Conservation (phyloP, 1,140 invertebrate species). For the Nephotettix cincticeps region DNA sequence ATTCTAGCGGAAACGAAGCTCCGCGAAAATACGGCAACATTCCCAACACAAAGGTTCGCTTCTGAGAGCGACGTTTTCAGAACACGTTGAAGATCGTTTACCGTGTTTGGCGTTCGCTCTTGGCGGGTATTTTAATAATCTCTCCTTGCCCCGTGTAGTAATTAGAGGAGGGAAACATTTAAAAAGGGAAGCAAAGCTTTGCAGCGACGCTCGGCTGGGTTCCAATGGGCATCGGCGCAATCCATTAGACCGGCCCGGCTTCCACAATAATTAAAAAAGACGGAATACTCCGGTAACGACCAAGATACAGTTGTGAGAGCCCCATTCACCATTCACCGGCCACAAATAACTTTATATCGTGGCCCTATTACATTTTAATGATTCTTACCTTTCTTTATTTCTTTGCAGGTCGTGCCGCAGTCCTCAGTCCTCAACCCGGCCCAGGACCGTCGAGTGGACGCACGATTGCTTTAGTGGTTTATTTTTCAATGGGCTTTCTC, state of each 20-base stretch:
- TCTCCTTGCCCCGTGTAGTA: neutral
- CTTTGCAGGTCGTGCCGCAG: too few species aligned
- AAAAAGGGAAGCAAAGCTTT: conserved; percentile 2
- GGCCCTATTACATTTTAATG: conserved; percentile 1
- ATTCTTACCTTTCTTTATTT: conserved; percentile 3
- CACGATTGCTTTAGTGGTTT: too few species aligned
- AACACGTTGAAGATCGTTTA: conserved; percentile 10
- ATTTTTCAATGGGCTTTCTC: too few species aligned
- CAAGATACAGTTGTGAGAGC: conserved; percentile 6
- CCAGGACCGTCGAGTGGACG: too few species aligned
- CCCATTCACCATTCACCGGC: neutral
- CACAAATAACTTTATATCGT: neutral
- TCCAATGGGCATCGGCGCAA: conserved; percentile 4
- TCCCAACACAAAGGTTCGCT: neutral
- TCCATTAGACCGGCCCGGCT: neutral
- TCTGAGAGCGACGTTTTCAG: neutral
- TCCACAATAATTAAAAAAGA: conserved; percentile 13
- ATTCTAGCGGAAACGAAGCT: neutral
- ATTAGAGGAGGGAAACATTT: conserved; percentile 12
- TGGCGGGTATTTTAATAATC: neutral
- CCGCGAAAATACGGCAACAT: neutral
- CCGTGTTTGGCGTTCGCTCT: neutral
- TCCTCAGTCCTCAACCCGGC: too few species aligned
- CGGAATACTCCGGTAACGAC: neutral
- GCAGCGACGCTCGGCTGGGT: neutral